These are phyloP conservation scores for Verasper variegatus DNA, from an alignment of 2,113 vertebrate genomes.

Conservation along the genomic window DNA sequence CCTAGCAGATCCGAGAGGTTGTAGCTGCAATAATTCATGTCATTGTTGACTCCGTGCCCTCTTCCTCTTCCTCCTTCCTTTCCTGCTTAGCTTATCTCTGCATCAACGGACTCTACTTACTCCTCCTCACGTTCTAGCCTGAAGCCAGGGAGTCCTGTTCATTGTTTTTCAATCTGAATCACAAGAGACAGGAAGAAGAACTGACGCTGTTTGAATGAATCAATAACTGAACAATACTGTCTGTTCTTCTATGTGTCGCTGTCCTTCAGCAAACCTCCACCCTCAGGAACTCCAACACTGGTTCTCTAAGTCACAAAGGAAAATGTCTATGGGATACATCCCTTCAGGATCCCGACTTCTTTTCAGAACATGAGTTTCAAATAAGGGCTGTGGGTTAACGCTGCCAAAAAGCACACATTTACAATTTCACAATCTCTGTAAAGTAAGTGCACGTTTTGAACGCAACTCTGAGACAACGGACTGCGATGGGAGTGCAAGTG, in stretches of 20 bases:
- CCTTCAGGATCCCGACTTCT: too few species aligned
- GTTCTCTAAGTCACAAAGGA: too few species aligned
- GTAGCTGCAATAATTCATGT: slow-evolving; percentile 16
- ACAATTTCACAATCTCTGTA: too few species aligned
- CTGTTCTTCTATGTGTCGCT: neutral
- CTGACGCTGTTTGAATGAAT: neutral
- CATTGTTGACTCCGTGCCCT: slow-evolving; percentile 42
- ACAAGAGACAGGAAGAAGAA: neutral
- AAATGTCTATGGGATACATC: too few species aligned
- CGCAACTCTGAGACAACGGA: too few species aligned
- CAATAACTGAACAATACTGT: neutral
- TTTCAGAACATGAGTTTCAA: too few species aligned
- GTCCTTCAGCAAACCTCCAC: too few species aligned
- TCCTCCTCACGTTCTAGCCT: slow-evolving; percentile 23
- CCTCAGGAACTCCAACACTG: too few species aligned
- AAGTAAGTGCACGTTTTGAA: too few species aligned
- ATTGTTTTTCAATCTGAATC: slow-evolving; percentile 4
- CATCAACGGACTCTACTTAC: slow-evolving; percentile 8
- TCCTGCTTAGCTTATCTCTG: neutral
- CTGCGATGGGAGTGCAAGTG: too few species aligned
- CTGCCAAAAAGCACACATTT: too few species aligned
- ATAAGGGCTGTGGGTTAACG: too few species aligned
- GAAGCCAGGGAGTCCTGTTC: slow-evolving; percentile 27
- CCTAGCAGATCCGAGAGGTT: slow-evolving; percentile 14
- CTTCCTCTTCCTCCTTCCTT: slow-evolving; percentile 41